Evolutionary conservation across 2,888 invertebrate genomes (phyloP).

Genomic region (Diadromus collaris): DNA sequence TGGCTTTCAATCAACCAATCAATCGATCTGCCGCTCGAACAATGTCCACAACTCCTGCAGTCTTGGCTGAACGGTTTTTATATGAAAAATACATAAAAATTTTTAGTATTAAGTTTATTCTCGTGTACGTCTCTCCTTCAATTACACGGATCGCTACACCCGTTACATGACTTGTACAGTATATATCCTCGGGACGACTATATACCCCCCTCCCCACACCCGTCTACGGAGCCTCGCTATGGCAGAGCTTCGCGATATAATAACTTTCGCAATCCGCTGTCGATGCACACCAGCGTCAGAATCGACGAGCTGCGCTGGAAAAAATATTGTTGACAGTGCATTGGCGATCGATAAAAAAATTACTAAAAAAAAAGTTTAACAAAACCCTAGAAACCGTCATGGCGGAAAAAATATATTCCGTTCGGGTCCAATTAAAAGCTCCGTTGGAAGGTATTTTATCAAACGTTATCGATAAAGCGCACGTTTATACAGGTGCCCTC

Average conservation of each 20-base stretch:
- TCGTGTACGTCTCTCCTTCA: neutral
- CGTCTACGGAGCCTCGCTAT: neutral
- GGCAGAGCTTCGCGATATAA: slow-evolving; percentile 9
- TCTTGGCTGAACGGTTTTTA: neutral
- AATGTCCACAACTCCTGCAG: neutral
- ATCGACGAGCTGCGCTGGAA: neutral
- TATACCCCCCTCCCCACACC: too few relatives aligned
- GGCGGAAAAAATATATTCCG: slow-evolving; percentile 8
- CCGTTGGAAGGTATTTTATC: slow-evolving; percentile 11
- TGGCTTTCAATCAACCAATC: neutral
- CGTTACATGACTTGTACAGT: neutral
- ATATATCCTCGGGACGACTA: neutral
- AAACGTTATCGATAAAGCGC: slow-evolving; percentile 29
- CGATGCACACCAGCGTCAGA: slow-evolving; percentile 22
- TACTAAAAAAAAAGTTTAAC: too few relatives aligned
- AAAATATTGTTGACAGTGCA: neutral
- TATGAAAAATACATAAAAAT: neutral
- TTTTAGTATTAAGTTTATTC: too few relatives aligned
- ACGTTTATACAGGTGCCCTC: neutral
- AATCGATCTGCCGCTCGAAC: neutral
- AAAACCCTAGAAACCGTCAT: neutral
- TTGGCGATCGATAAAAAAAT: neutral
- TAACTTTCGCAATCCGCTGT: slow-evolving; percentile 18
- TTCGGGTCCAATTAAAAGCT: slow-evolving; percentile 24
- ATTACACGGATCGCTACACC: slow-evolving; percentile 23